These are phyloP conservation scores for Incurvaria masculella DNA, from an alignment of 2,888 invertebrate species.

Conservation along the genomic window DNA sequence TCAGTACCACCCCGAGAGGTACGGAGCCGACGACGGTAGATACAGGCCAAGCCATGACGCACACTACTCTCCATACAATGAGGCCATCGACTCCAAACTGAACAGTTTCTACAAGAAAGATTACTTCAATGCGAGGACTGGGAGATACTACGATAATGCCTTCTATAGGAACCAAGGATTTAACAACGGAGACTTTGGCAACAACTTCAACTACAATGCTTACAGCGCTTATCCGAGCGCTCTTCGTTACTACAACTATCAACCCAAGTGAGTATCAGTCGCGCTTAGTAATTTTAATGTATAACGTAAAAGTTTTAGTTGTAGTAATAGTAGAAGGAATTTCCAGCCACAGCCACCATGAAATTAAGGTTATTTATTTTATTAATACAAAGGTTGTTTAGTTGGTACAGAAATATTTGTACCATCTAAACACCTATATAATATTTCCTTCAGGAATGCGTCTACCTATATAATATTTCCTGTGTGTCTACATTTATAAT, in stretches of 20 bases:
- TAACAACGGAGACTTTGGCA: neutral
- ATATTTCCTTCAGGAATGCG: too few species aligned
- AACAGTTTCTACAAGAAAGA: conserved; percentile 14
- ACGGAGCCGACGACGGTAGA: conserved; percentile 31
- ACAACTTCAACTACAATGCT: conserved; percentile 19
- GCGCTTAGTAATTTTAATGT: too few species aligned
- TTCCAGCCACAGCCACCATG: too few species aligned
- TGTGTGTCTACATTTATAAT: too few species aligned
- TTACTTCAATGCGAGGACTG: conserved; percentile 20
- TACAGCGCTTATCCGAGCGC: conserved; percentile 21
- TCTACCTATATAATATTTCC: too few species aligned
- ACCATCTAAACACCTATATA: too few species aligned
- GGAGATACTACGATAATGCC: conserved; percentile 28
- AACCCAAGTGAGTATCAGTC: conserved; percentile 23
- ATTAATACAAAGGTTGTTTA: too few species aligned
- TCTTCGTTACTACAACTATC: neutral
- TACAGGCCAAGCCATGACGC: conserved; percentile 29
- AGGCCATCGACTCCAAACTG: conserved; percentile 10
- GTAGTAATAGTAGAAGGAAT: too few species aligned
- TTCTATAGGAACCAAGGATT: conserved; percentile 23
- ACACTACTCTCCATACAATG: conserved; percentile 24
- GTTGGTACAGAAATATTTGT: too few species aligned
- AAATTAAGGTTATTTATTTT: too few species aligned
- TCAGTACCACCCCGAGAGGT: conserved; percentile 37
- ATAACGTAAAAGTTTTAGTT: too few species aligned